These are phyloP conservation scores for Lophius piscatorius DNA, from an alignment of 2,113 vertebrate genomes.

Conservation along the genomic window DNA sequence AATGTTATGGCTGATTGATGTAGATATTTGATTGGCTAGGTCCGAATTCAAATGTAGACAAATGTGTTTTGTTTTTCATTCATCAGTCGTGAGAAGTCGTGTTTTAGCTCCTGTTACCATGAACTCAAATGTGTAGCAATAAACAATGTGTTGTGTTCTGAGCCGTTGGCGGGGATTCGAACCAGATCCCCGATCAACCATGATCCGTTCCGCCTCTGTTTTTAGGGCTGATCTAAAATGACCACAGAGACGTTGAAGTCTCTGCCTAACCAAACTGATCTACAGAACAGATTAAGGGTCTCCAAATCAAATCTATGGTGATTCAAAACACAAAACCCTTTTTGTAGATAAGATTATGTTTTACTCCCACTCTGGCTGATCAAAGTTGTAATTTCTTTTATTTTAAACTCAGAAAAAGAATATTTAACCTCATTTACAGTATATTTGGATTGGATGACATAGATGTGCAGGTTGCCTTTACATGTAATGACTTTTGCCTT, in stretches of 20 bases:
- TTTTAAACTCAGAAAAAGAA: conserved; percentile 12
- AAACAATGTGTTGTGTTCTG: no score
- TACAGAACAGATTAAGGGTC: conserved; percentile 27
- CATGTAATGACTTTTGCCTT: conserved; percentile 4
- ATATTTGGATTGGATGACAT: conserved; percentile 24
- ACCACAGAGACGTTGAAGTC: conserved; percentile 1
- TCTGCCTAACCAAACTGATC: conserved; percentile 26
- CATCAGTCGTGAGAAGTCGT: no score
- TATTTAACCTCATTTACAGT: conserved; percentile 26
- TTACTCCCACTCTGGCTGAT: conserved; percentile 20
- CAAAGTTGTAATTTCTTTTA: background rate
- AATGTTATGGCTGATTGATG: no score
- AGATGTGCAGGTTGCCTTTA: conserved; percentile 37
- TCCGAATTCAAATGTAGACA: no score
- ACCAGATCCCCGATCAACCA: no score
- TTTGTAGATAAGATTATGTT: conserved; percentile 20
- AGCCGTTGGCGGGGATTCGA: no score
- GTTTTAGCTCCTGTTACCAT: no score
- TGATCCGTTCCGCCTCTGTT: no score
- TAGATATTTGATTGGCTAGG: no score
- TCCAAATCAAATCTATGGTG: conserved; percentile 15
- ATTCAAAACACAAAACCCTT: conserved; percentile 31
- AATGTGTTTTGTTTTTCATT: no score
- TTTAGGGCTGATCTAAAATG: conserved; percentile 5
- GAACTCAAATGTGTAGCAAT: no score